Evolutionary conservation across 2,113 vertebrate genomes (phyloP).

Genomic region (Cyanoliseus patagonus): DNA sequence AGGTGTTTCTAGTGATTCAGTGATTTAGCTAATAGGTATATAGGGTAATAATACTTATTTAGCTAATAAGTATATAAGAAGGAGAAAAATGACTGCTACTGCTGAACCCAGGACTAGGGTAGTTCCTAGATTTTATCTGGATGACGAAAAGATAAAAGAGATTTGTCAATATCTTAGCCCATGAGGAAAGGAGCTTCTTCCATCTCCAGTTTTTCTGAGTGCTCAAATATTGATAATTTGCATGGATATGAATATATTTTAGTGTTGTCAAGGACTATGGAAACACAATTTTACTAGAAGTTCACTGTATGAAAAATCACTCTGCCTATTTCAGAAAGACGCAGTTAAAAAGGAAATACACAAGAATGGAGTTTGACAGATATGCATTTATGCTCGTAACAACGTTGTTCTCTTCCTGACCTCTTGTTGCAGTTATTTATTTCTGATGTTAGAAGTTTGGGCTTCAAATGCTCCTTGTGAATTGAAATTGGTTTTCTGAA

Average conservation of each 20-base stretch:
- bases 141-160: background rate
- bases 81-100: no score
- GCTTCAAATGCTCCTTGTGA: background rate
- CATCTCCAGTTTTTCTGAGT: background rate
- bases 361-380: constrained; percentile 30
- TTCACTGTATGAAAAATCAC: background rate
- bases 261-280: background rate
- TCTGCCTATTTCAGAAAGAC: background rate
- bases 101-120: no score
- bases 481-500: constrained; percentile 42
- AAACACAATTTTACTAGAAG: background rate
- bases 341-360: constrained; percentile 27
- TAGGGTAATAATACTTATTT: no score
- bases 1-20: background rate
- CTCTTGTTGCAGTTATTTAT: constrained; percentile 49
- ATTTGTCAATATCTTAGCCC: background rate
- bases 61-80: no score
- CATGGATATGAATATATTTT: background rate
- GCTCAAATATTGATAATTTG: background rate
- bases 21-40: background rate
- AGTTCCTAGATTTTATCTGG: background rate
- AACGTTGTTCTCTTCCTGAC: constrained; percentile 33
- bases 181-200: background rate
- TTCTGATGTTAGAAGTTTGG: constrained; percentile 56
- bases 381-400: constrained; percentile 4